phyloP scores from a whole-genome alignment of 2,888 invertebrate genomes.

The Patella depressa region DNA sequence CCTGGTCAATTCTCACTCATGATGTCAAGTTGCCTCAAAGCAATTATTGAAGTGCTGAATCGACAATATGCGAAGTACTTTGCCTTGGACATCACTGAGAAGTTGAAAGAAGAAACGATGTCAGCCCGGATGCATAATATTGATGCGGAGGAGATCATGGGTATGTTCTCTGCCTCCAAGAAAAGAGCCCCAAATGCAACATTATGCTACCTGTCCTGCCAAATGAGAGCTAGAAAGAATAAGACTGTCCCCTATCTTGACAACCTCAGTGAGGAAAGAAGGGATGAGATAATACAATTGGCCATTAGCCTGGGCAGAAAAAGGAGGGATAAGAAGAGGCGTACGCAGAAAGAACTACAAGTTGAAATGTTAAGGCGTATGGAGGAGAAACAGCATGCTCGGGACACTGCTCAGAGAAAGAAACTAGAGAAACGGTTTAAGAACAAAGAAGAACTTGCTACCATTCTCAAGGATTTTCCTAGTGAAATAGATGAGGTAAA shows the following conservation, averaged over 20 bases:
- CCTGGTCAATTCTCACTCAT: constrained; percentile 4
- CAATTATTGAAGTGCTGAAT: constrained; percentile 24
- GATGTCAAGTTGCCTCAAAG: constrained; percentile 14
- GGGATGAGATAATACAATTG: constrained; percentile 13
- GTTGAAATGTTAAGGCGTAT: too few relatives aligned
- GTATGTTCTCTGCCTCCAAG: constrained; percentile 32
- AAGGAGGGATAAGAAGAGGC: constrained; percentile 14
- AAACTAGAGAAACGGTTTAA: too few relatives aligned
- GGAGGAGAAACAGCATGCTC: too few relatives aligned
- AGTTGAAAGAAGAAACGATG: too few relatives aligned
- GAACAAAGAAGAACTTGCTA: too few relatives aligned
- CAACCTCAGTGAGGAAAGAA: neutral
- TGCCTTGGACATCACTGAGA: constrained; percentile 22
- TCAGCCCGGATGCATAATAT: constrained; percentile 31
- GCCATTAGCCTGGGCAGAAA: constrained; percentile 15
- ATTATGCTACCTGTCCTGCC: constrained; percentile 27
- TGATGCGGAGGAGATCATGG: constrained; percentile 38
- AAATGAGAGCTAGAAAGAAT: constrained; percentile 19
- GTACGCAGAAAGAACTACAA: neutral
- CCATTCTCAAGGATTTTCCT: too few relatives aligned
- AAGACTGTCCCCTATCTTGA: neutral
- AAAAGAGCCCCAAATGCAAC: constrained; percentile 29
- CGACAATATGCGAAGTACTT: constrained; percentile 32
- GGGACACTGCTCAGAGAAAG: too few relatives aligned
- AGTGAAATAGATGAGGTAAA: too few relatives aligned